Evolutionary conservation across 2,113 vertebrate species (phyloP), one percentile per base, ranked within the genome.

Genomic region (Scartelaos histophorus): DNA sequence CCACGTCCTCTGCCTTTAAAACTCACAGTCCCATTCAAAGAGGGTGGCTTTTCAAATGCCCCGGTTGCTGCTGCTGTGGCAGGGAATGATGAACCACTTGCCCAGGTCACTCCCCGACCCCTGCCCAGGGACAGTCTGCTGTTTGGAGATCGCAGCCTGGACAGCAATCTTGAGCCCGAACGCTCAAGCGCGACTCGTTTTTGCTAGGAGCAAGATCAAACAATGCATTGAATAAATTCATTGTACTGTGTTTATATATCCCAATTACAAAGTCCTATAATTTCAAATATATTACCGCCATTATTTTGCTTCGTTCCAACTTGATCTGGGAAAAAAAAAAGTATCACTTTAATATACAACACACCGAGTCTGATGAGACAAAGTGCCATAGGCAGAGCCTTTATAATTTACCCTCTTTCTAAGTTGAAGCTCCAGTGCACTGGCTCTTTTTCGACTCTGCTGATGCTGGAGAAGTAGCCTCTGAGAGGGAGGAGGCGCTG

Each of bases 391-490:
- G 15, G 16, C 16, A 56, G 9, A 54, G 17, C 19, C 7, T 56
- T 53, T 35, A 66, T 10, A n/a, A 21, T 17, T 87, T 78, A 94
- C 94, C 87, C 91, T 92, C 82, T 93, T 94, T 65, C 89, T 90
- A n/a, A 93, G 90, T 43, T 89, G 84, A 47, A 86, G 80, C 86
- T 94, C 93, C 88, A 94, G 88, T 15, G 82, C 91, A 53, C 77
- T 92, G 13, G 92, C 93, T 84, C 93, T 87, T 88, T 92, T 94
- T 71, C 93, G 88, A 82, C 80, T 94, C 76, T 93, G 92, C 62
- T 93, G 92, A 75, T 94, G 93, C 74, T 94, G 93, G 34, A 94
- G 87, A 29, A 94, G 82, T 57, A 94, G 89, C 72, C 90, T 90
- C 68, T 94, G 94, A 38, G 93, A 94, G 38, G 94, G 94, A 10